phyloP scores from a whole-genome alignment of 2,888 invertebrate genomes.

The Elegia similella region DNA sequence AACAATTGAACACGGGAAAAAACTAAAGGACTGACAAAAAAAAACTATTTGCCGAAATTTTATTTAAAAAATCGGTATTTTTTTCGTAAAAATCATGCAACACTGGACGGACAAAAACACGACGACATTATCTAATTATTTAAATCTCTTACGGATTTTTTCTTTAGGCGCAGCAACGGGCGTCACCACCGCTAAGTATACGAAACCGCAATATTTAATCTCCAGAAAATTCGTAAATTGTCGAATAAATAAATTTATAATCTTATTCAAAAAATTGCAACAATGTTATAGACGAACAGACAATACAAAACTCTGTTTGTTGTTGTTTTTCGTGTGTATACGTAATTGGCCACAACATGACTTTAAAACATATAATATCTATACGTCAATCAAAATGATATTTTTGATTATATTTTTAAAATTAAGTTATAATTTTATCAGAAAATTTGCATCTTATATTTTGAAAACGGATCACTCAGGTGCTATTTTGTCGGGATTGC shows the following conservation, averaged over 20 bases:
- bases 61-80: neutral
- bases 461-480: too few relatives aligned
- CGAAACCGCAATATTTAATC: neutral
- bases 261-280: too few relatives aligned
- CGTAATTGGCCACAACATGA: too few relatives aligned
- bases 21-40: neutral
- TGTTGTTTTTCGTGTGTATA: too few relatives aligned
- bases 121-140: slow-evolving; percentile 6
- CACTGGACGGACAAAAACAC: slow-evolving; percentile 9
- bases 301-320: neutral
- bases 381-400: too few relatives aligned
- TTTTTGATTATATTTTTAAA: too few relatives aligned
- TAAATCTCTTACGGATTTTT: slow-evolving; percentile 52
- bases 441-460: too few relatives aligned
- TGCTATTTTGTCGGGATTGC: too few relatives aligned
- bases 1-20: neutral
- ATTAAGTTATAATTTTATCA: too few relatives aligned
- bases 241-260: neutral
- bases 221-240: neutral
- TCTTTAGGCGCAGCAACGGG: slow-evolving; percentile 55
- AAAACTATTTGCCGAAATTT: neutral
- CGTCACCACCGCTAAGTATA: slow-evolving; percentile 56
- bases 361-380: too few relatives aligned
- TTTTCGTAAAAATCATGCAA: slow-evolving; percentile 16
- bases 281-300: neutral